These are phyloP conservation scores for Epinephelus cyanopodus DNA, from an alignment of 2,113 vertebrate species.

Conservation along the genomic window DNA sequence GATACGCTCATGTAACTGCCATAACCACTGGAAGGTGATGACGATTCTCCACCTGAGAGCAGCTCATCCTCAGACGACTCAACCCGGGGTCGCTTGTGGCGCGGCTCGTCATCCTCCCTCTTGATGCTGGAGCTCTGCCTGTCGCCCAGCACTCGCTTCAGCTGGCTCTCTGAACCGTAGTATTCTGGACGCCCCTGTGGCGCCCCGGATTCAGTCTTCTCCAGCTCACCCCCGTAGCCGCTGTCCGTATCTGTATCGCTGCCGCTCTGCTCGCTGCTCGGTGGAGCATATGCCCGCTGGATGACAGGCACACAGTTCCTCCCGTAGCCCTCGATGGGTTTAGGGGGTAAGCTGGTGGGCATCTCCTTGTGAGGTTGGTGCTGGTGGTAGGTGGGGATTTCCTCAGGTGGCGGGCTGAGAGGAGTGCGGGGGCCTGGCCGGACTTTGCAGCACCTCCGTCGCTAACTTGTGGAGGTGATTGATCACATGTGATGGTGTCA, in stretches of 20 bases:
- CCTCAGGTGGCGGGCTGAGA: conserved; percentile 42
- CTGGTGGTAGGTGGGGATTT: conserved; percentile 71
- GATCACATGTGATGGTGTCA: conserved; percentile 89
- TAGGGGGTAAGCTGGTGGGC: conserved; percentile 73
- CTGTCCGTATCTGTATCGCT: conserved; percentile 99
- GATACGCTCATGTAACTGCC: conserved; percentile 89
- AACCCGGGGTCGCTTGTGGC: conserved; percentile 87
- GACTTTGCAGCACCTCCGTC: conserved; percentile 89
- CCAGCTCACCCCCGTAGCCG: conserved; percentile 94
- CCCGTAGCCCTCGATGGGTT: conserved; percentile 88
- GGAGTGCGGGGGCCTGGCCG: conserved; percentile 76
- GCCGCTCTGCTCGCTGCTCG: conserved; percentile 93
- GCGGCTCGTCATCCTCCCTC: conserved; percentile 91
- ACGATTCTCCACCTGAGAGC: conserved; percentile 83
- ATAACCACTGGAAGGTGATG: conserved; percentile 78
- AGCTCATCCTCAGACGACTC: conserved; percentile 90
- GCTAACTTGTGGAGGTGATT: conserved; percentile 93
- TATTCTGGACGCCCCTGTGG: conserved; percentile 78
- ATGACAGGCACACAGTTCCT: conserved; percentile 99
- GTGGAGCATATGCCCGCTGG: conserved; percentile 91
- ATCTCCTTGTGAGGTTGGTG: conserved; percentile 84
- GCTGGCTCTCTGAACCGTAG: conserved; percentile 85
- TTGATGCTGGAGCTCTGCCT: conserved; percentile 87
- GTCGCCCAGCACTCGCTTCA: conserved; percentile 84
- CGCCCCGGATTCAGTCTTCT: conserved; percentile 86